Base-by-base conservation (phyloP, 2,797 vertebrate species). In the Dicrostonyx torquatus region DNA sequence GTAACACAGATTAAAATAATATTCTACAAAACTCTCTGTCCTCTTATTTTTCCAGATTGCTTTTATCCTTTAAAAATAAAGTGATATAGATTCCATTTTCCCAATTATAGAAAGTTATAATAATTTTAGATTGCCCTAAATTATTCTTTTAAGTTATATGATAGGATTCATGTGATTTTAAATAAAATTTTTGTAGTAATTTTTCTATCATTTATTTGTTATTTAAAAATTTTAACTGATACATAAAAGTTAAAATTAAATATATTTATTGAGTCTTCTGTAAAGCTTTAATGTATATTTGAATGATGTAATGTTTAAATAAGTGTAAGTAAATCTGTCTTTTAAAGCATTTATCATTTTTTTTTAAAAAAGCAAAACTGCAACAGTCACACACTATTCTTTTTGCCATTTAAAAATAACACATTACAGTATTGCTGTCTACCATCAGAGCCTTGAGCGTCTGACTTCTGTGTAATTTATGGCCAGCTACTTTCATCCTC, bases 131-230 rank as follows among this genome's bases (percentile, higher is more conserved):
- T 91, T 89, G 48, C 6, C 15, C 20, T 34, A 5, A 66, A 85
- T 96, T 90, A 87, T 18, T 66, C 6, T 95, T 95, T 95, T 62
- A 70, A 78, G 50, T 94, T 96, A 50, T 87, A 50, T 94, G 20
- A 62, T 79, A 73, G 40, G 29, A 24, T 94, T 92, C 22, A 85
- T 31, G 62, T 96, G 26, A 20, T 34, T 70, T 6, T 94, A 73
- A 90, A 55, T 77, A 92, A 92, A 92, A 64, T 40, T 82, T 92
- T 73, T 89, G 34, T 87, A 48, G 60, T 66, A 50, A 50, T 53
- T 55, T 88, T 89, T 64, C 9, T 89, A 5, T 15, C 22, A 60
- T 83, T 82, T 92, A 43, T 26, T 64, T 5, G 17, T 68, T 60
- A 79, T 73, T 87, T 87, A 43, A 34, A 87, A 64, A 6, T 62